Percentiles rank a stretch among this genome's conserved stretches.
These are phyloP conservation scores for Helicoverpa assulta DNA, from an alignment of 2,888 invertebrate species.

Conservation along the genomic window DNA sequence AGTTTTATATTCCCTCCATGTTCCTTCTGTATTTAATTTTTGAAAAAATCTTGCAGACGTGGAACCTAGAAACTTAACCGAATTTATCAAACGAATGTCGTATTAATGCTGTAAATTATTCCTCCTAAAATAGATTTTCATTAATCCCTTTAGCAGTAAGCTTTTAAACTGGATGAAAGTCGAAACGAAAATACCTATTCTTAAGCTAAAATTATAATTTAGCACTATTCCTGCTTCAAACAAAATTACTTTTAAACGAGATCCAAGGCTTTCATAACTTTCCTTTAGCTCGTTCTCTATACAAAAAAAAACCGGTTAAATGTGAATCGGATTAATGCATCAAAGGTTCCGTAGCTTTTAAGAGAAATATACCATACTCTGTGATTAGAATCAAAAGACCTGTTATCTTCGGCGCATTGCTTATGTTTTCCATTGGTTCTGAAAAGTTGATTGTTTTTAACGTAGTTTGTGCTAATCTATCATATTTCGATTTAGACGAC, in stretches of 20 bases:
- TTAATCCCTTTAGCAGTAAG: neutral
- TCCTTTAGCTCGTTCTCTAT: slow-evolving; percentile 22
- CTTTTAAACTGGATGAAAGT: neutral
- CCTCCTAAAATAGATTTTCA: neutral
- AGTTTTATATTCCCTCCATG: too few species aligned
- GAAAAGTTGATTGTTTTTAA: too few species aligned
- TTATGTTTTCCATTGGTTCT: too few species aligned
- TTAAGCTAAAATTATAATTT: slow-evolving; percentile 13
- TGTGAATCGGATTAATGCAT: neutral
- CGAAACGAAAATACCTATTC: neutral
- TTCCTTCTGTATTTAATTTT: too few species aligned
- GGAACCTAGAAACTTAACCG: too few species aligned
- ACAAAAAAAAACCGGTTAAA: slow-evolving; percentile 7
- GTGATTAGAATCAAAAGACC: too few species aligned
- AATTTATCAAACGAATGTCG: neutral
- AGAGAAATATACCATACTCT: too few species aligned
- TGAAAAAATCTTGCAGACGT: too few species aligned
- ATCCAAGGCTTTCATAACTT: slow-evolving; percentile 25
- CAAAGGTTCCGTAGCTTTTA: neutral
- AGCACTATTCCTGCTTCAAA: slow-evolving; percentile 8
- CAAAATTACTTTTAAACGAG: slow-evolving; percentile 39
- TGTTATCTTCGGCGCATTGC: too few species aligned
- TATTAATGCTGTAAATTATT: neutral
- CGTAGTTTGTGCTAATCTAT: too few species aligned
- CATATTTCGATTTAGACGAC: too few species aligned